phyloP scores from a whole-genome alignment of 2,888 invertebrate genomes.

The Lysandra coridon region DNA sequence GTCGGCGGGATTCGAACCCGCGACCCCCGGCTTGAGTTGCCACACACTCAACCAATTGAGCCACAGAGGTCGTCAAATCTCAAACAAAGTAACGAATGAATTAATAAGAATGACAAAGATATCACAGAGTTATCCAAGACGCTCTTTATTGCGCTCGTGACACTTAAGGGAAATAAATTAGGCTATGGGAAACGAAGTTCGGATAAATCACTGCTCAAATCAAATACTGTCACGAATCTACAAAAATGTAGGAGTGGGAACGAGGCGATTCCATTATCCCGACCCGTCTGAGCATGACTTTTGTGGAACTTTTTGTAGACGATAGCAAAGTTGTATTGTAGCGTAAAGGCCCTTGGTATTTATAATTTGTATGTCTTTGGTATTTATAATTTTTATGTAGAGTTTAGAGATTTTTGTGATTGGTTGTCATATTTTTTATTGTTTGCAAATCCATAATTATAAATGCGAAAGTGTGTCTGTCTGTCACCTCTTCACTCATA shows the following conservation, averaged over 20 bases:
- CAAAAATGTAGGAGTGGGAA: conserved; percentile 66
- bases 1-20: too few relatives aligned
- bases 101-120: background rate
- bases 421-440: too few relatives aligned
- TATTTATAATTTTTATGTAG: background rate
- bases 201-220: conserved; percentile 74
- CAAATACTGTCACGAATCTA: conserved; percentile 73
- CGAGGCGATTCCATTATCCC: conserved; percentile 65
- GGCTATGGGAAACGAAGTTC: conserved; percentile 71
- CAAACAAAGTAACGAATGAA: background rate
- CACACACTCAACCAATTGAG: too few relatives aligned
- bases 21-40: too few relatives aligned
- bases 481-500: too few relatives aligned
- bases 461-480: too few relatives aligned
- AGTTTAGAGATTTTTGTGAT: too few relatives aligned
- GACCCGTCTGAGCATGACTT: conserved; percentile 60
- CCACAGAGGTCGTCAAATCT: too few relatives aligned
- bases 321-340: conserved; percentile 5
- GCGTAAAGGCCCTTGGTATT: conserved; percentile 4
- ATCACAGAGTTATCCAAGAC: background rate
- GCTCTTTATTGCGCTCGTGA: conserved; percentile 26
- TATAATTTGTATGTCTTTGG: background rate
- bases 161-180: conserved; percentile 58
- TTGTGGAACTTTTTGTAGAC: conserved; percentile 36
- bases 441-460: too few relatives aligned